Evolutionary conservation across 2,888 invertebrate genomes (phyloP).

Genomic region (Willowsia nigromaculata): DNA sequence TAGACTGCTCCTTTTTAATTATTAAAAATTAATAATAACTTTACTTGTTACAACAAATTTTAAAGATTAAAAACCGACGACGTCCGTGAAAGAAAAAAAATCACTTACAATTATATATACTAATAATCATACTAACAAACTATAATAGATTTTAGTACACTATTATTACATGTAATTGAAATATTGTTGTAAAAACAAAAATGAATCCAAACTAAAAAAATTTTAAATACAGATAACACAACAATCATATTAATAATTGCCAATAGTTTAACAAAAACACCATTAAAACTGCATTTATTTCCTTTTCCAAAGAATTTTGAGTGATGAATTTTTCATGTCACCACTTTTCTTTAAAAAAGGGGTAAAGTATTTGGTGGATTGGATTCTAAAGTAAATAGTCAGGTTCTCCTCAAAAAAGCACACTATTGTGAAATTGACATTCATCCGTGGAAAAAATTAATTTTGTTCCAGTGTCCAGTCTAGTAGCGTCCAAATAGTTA

Average conservation of each 20-base stretch:
- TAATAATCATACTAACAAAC: not conserved
- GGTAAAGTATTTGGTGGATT: not conserved
- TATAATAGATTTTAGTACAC: not conserved
- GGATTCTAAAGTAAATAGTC: not conserved
- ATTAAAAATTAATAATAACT: constrained; percentile 45
- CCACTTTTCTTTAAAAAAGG: not conserved
- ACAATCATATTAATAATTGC: not conserved
- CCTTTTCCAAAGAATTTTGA: not conserved
- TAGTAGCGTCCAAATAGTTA: constrained; percentile 57
- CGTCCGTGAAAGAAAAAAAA: constrained; percentile 48
- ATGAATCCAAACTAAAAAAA: not conserved
- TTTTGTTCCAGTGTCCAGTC: no score
- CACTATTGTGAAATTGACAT: not conserved
- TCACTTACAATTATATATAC: not conserved
- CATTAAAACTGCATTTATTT: not conserved
- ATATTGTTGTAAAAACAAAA: constrained; percentile 2
- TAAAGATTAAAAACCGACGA: constrained; percentile 21
- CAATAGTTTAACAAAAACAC: not conserved
- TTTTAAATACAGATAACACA: constrained; percentile 33
- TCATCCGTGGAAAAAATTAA: no score
- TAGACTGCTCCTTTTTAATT: constrained; percentile 74
- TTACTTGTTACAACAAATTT: constrained; percentile 51
- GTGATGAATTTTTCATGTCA: not conserved
- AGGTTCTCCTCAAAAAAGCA: not conserved
- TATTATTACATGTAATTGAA: constrained; percentile 11